These are phyloP conservation scores for Ceyx margarethae DNA, from an alignment of 2,113 vertebrate species.

Conservation along the genomic window DNA sequence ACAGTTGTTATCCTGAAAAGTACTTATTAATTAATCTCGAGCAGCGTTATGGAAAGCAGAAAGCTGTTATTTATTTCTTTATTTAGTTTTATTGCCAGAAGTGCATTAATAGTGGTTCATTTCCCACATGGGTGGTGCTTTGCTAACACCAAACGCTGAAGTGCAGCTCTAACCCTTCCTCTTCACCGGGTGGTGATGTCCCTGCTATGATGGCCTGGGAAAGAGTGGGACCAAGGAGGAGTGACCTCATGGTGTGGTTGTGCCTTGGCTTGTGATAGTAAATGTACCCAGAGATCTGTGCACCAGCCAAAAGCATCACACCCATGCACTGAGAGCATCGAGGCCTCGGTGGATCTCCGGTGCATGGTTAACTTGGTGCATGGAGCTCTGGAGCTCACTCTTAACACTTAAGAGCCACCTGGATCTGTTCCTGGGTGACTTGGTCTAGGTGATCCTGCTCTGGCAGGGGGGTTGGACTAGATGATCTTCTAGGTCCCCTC, in stretches of 20 bases:
- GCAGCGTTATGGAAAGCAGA: fast-evolving
- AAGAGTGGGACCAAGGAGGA: fast-evolving
- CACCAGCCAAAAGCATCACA: fast-evolving
- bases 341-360: fast-evolving
- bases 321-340: fast-evolving
- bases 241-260: fast-evolving
- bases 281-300: fast-evolving
- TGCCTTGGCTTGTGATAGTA: fast-evolving
- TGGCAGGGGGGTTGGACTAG: no score
- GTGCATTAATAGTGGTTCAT: fast-evolving
- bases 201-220: not conserved
- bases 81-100: not conserved
- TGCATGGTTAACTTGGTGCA: fast-evolving
- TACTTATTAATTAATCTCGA: not conserved
- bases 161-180: not conserved
- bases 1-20: not conserved
- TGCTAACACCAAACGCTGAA: fast-evolving
- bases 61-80: not conserved
- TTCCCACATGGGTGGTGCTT: fast-evolving
- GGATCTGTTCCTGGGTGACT: no score
- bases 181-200: fast-evolving
- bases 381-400: fast-evolving
- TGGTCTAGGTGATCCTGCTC: no score
- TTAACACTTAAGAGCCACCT: no score
- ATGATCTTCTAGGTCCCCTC: no score